Evolutionary conservation across 2,888 invertebrate species (phyloP), one percentile per base, ranked within the genome.

Genomic region (Epinotia ramella): DNA sequence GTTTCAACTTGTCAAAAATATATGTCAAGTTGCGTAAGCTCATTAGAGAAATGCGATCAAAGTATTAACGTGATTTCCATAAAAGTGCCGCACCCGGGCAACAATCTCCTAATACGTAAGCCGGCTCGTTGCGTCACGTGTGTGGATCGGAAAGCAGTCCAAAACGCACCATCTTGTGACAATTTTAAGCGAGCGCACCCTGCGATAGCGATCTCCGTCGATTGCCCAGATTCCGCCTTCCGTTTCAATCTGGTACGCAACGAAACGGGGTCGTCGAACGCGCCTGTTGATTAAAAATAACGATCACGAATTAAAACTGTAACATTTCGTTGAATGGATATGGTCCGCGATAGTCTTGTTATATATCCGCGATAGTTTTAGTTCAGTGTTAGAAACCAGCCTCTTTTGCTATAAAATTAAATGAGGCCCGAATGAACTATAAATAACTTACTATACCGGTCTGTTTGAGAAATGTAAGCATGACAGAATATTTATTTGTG

Each of bases 251-350:
- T 81, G 81, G 81, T 79, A 82, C 83, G 84, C 80, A 79, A 83
- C 84, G 80, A 83, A 85, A 86, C 80, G 85, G 80, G 87, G 85
- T 86, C 87, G 81, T 82, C 82, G 87, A 84, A 86, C 86, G 82
- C 81, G 81, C 81, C 82, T 53, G 53, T 87, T 84, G 85, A 88
- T 88, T 86, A 88, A 86, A 87, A 86, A 84, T 84, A 87, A 86
- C 85, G 82, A 85, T 83, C 83, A 82, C 80, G 83, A 87, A 87
- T 85, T 86, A 83, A 82, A 79, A 77, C 78, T 82, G 80, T 73
- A 80, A 80, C 81, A 82, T 83, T 83, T 84, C 80, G 82, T 83
- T 79, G 81, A 82, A 81, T 83, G 79, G 79, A 80, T 79, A 77
- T 80, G 79, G 73, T 78, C 76, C 70, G 77, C 78, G 78, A 80